Percentiles rank a stretch among this genome's conserved stretches.
Conservation (phyloP, 2,113 vertebrate species). For the Clinocottus analis region DNA sequence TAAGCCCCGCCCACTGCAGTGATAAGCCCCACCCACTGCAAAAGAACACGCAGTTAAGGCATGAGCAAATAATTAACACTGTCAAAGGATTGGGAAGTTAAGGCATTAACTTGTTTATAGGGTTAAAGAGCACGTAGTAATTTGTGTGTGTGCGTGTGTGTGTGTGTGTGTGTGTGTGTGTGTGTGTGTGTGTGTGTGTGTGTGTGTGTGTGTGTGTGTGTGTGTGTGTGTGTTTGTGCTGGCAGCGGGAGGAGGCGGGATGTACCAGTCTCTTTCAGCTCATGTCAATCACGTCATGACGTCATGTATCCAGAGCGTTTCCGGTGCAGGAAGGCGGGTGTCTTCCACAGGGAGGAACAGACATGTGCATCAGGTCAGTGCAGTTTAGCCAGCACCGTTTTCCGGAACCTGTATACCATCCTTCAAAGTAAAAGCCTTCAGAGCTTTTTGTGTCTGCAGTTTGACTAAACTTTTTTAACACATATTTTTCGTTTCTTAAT, state of each 20-base stretch:
- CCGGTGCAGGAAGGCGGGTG: slow-evolving; percentile 78
- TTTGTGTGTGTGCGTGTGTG: no score
- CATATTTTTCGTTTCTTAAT: neutral
- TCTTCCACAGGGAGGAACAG: slow-evolving; percentile 58
- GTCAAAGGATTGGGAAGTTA: no score
- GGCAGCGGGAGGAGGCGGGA: neutral
- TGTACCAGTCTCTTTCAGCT: slow-evolving; percentile 61
- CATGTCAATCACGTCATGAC: slow-evolving; percentile 78
- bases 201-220: neutral
- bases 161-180: no score
- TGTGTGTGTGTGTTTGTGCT: neutral
- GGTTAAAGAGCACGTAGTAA: no score
- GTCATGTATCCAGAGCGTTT: slow-evolving; percentile 78
- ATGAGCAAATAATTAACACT: no score
- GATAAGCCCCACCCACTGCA: no score
- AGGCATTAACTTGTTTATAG: no score
- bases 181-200: no score
- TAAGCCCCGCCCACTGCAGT: no score
- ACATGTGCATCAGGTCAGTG: slow-evolving; percentile 19
- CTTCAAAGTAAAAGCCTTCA: slow-evolving; percentile 55
- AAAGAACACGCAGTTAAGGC: no score
- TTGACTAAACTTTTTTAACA: neutral
- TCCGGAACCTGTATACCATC: rapidly evolving
- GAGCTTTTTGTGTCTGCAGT: neutral
- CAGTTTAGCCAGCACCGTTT: neutral